A percentile compares a stretch with the other conserved stretches of the same genome.
phyloP scores from a whole-genome alignment of 2,888 invertebrate genomes.

The Poecilobothrus nobilitatus region DNA sequence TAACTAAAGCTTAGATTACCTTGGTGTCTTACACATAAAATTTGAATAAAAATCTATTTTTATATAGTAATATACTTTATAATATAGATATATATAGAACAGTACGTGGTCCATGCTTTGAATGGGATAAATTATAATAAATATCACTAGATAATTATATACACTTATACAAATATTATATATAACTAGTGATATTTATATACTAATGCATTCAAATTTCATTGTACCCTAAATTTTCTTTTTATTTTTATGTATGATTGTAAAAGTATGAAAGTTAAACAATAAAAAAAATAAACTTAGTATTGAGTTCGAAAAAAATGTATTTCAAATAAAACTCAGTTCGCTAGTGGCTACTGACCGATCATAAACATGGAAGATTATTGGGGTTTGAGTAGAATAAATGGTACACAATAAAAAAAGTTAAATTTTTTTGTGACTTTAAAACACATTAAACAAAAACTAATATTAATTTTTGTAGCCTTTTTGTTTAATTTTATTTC shows the following conservation, averaged over 20 bases:
- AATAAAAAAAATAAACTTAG: background rate
- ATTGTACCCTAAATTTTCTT: background rate
- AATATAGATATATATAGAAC: background rate
- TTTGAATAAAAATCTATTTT: background rate
- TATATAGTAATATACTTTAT: too few relatives aligned
- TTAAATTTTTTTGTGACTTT: slow-evolving; percentile 15
- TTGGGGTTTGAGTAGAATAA: slow-evolving; percentile 44
- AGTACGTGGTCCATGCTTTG: background rate
- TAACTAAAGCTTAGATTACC: too few relatives aligned
- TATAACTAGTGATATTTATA: background rate
- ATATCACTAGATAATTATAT: background rate
- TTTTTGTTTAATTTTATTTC: slow-evolving; percentile 15
- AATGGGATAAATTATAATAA: background rate
- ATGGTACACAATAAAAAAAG: slow-evolving; percentile 32
- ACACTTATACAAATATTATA: too few relatives aligned
- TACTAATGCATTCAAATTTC: slow-evolving; percentile 4
- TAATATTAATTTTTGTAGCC: slow-evolving; percentile 10
- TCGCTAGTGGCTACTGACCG: slow-evolving; percentile 26
- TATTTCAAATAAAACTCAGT: slow-evolving; percentile 19
- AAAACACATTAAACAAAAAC: slow-evolving; percentile 10
- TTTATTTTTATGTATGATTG: background rate
- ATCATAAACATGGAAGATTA: slow-evolving; percentile 36
- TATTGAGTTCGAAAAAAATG: background rate
- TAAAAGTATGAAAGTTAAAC: background rate
- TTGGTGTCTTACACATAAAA: too few relatives aligned